A percentile compares a stretch with the other conserved stretches of the same genome.
Conservation (phyloP, 1,140 invertebrate species). For the Arctopsyche grandis region DNA sequence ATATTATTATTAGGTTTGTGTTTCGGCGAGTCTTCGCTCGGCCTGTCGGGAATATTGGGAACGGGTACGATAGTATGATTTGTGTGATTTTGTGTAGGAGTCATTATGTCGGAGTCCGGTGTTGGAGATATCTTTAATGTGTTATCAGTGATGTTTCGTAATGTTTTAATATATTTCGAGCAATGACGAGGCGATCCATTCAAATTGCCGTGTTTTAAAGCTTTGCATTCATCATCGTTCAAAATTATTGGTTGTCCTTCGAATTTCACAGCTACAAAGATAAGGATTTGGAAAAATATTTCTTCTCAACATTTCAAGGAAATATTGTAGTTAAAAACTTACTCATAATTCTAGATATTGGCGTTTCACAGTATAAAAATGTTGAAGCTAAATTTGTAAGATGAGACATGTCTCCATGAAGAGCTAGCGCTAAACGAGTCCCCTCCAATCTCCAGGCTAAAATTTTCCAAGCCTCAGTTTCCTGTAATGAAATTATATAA, state of each 20-base stretch:
- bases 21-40: not conserved
- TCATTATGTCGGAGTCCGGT: not conserved
- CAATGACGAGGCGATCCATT: slow-evolving; percentile 51
- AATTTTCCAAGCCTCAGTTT: slow-evolving; percentile 48
- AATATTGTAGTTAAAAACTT: not conserved
- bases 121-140: not conserved
- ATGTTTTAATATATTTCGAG: slow-evolving; percentile 46
- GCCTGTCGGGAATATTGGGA: not conserved
- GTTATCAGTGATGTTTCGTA: slow-evolving; percentile 40
- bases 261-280: slow-evolving; percentile 52
- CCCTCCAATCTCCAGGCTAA: slow-evolving; percentile 49
- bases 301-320: not conserved
- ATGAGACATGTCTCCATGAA: slow-evolving; percentile 48
- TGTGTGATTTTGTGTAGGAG: not conserved
- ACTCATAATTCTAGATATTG: slow-evolving; percentile 50
- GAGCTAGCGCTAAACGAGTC: slow-evolving; percentile 47
- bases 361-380: slow-evolving; percentile 49
- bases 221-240: slow-evolving; percentile 42
- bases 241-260: slow-evolving; percentile 45
- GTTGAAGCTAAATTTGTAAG: slow-evolving; percentile 45
- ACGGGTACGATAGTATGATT: not conserved
- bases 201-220: slow-evolving; percentile 44
- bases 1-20: not conserved
- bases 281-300: not conserved
- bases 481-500: slow-evolving; percentile 39